Conservation (phyloP, 2,888 invertebrate genomes). For the Plagiodera versicolora region DNA sequence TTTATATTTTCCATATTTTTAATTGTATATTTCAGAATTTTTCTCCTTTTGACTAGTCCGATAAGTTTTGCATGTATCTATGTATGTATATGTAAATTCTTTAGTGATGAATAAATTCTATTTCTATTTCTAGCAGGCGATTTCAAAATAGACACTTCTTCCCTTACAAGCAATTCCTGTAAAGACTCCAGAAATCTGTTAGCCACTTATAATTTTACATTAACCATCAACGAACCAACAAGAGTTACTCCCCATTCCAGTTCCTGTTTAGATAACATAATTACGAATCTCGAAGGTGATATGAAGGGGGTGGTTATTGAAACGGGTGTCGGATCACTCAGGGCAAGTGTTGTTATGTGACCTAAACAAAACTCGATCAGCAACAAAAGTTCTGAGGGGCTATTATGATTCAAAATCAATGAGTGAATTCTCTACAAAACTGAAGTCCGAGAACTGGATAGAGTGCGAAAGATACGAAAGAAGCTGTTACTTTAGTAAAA, state of each 20-base stretch:
- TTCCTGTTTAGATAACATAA: conserved; percentile 2
- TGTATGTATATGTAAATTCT: no score
- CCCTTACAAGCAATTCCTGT: no score
- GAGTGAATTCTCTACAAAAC: background rate
- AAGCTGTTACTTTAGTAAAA: background rate
- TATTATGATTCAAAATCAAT: conserved; percentile 3
- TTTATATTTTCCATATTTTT: no score
- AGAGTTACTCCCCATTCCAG: background rate
- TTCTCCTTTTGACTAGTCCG: no score
- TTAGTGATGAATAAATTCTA: no score
- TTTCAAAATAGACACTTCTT: no score
- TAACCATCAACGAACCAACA: background rate
- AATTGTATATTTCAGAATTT: no score
- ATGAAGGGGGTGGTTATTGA: background rate
- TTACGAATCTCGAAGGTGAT: no score
- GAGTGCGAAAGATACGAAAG: conserved; percentile 1
- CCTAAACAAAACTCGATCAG: background rate
- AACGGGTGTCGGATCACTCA: background rate
- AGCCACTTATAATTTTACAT: background rate
- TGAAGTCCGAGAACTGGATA: background rate
- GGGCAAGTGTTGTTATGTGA: background rate
- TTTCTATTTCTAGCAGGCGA: no score
- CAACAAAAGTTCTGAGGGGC: background rate
- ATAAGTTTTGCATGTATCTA: no score
- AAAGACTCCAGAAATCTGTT: no score